Conservation (phyloP, 2,113 vertebrate genomes). For the Aplodontia rufa region DNA sequence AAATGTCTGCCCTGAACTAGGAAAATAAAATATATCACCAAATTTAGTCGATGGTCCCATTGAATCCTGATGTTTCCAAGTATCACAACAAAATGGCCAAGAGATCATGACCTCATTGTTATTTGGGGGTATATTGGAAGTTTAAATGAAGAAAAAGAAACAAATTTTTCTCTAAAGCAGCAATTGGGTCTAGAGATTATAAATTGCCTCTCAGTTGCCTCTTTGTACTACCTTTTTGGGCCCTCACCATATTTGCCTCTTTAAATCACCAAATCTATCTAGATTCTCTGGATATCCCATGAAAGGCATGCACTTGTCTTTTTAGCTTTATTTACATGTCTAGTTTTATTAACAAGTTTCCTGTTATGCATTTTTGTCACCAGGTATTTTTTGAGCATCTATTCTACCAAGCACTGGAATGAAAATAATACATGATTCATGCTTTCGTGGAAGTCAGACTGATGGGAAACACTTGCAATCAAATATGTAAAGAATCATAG, state of each 20-base stretch:
- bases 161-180: not conserved
- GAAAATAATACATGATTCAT: not conserved
- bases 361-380: conserved; percentile 1
- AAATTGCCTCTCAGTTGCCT: conserved; percentile 24
- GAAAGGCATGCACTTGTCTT: not conserved
- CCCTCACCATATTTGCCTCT: not conserved
- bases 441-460: not conserved
- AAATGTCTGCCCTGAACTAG: not conserved
- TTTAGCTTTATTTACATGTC: not conserved
- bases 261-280: not conserved
- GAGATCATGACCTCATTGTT: not conserved
- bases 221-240: not conserved
- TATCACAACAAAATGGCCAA: not conserved
- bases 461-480: not conserved
- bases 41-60: not conserved
- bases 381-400: not conserved
- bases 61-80: conserved; percentile 31
- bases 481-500: not conserved
- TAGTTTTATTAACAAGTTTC: too few species aligned
- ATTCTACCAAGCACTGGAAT: not conserved
- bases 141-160: not conserved
- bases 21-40: not conserved
- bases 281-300: not conserved
- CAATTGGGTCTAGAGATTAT: not conserved
- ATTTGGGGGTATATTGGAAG: not conserved